Evolutionary conservation across 2,888 invertebrate genomes (phyloP).

Genomic region (Allolobophora icterica): DNA sequence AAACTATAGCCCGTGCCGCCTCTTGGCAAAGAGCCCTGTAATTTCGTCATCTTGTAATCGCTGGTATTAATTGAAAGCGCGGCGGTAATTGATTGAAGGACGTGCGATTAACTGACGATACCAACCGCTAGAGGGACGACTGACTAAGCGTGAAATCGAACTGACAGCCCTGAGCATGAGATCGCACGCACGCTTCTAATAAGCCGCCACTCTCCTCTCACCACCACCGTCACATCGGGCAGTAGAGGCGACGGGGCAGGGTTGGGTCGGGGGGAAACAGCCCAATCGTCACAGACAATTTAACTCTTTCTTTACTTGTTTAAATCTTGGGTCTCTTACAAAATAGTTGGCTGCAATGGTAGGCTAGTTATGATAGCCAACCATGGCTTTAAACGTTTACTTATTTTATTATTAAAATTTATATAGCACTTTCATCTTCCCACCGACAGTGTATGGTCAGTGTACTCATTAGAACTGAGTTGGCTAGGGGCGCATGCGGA

Average conservation of each 20-base stretch:
- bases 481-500: too few relatives aligned
- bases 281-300: neutral
- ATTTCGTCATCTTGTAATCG: neutral
- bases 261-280: neutral
- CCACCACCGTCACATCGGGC: neutral
- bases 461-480: too few relatives aligned
- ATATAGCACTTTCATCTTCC: too few relatives aligned
- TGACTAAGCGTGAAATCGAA: neutral
- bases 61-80: constrained; percentile 17
- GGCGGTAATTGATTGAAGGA: constrained; percentile 3
- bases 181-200: constrained; percentile 11
- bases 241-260: neutral
- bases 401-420: too few relatives aligned
- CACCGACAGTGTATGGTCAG: too few relatives aligned
- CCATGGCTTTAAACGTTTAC: too few relatives aligned
- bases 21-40: neutral
- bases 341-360: too few relatives aligned
- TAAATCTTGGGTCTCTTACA: too few relatives aligned
- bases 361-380: too few relatives aligned
- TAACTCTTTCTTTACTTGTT: neutral
- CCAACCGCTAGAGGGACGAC: neutral
- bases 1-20: neutral
- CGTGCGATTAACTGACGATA: neutral
- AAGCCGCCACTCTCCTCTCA: neutral
- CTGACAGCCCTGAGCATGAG: constrained; percentile 5